Evolutionary conservation across 2,888 invertebrate genomes (phyloP).

Genomic region (Phengaris arion): DNA sequence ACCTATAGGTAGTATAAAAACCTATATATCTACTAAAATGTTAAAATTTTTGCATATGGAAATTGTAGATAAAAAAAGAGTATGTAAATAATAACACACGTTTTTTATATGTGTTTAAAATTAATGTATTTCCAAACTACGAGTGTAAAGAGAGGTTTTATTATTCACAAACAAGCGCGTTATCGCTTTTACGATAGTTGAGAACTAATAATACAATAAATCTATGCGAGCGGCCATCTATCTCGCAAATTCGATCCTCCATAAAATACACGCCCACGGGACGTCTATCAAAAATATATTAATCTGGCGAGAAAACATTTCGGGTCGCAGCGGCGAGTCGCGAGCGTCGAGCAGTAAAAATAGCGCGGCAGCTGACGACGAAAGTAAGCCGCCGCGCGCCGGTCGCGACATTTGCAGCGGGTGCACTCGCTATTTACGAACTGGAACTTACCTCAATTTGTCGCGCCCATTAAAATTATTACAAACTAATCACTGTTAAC

Average conservation of each 20-base stretch:
- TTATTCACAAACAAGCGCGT: slow-evolving; percentile 8
- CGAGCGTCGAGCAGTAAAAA: slow-evolving; percentile 52
- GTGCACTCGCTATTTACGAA: slow-evolving; percentile 71
- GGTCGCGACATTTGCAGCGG: slow-evolving; percentile 63
- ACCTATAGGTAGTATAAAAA: no score
- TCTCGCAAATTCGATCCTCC: slow-evolving; percentile 29
- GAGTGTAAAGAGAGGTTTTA: background rate
- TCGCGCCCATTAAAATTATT: background rate
- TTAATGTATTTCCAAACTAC: background rate
- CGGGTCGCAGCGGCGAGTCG: slow-evolving; percentile 55
- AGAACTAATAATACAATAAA: slow-evolving; percentile 15
- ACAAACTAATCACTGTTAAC: background rate
- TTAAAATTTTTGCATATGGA: no score
- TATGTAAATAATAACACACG: background rate
- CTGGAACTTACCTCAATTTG: slow-evolving; percentile 31
- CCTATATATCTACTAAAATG: no score
- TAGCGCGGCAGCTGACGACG: slow-evolving; percentile 42
- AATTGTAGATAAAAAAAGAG: background rate
- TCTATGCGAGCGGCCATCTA: slow-evolving; percentile 27
- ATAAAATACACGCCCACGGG: slow-evolving; percentile 37
- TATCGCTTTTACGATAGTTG: slow-evolving; percentile 13
- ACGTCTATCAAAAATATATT: slow-evolving; percentile 58
- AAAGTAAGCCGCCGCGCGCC: slow-evolving; percentile 41
- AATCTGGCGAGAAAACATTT: slow-evolving; percentile 58
- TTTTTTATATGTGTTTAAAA: background rate